Conservation (phyloP, 2,113 vertebrate species). For the Festucalex cinctus region DNA sequence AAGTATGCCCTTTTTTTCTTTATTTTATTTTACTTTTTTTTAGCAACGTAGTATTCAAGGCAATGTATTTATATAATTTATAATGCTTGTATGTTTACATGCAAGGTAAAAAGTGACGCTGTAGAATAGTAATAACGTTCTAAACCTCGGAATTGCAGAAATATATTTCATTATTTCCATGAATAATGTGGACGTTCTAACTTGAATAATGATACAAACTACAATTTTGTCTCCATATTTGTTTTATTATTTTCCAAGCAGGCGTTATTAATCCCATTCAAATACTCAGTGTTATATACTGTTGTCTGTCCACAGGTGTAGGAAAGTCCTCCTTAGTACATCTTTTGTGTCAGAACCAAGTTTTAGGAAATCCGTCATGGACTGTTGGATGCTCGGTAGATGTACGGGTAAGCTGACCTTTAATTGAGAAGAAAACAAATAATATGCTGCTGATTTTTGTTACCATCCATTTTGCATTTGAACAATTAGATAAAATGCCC, state of each 20-base stretch:
- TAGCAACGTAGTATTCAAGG: not conserved
- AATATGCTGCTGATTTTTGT: not conserved
- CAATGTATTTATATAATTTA: not conserved
- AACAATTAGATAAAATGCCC: not conserved
- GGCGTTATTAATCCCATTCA: not conserved
- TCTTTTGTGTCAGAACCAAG: conserved; percentile 92
- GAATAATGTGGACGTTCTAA: not conserved
- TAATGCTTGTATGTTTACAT: not conserved
- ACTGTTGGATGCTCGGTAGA: conserved; percentile 97
- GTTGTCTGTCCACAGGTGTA: conserved; percentile 76
- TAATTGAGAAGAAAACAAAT: not conserved
- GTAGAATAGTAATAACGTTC: not conserved
- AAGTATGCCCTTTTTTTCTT: conserved; percentile 56
- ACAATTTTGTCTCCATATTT: not conserved
- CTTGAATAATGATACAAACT: not conserved
- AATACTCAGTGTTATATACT: not conserved
- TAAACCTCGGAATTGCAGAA: not conserved
- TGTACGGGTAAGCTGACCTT: conserved; percentile 80
- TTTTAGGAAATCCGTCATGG: conserved; percentile 95
- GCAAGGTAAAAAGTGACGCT: not conserved
- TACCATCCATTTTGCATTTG: not conserved
- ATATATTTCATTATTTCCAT: not conserved
- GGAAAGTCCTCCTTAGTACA: conserved; percentile 96
- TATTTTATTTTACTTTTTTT: too few species aligned
- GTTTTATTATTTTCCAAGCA: not conserved